These are phyloP conservation scores for Trigoniulus corallinus DNA, from an alignment of 1,140 invertebrate species.

Conservation along the genomic window DNA sequence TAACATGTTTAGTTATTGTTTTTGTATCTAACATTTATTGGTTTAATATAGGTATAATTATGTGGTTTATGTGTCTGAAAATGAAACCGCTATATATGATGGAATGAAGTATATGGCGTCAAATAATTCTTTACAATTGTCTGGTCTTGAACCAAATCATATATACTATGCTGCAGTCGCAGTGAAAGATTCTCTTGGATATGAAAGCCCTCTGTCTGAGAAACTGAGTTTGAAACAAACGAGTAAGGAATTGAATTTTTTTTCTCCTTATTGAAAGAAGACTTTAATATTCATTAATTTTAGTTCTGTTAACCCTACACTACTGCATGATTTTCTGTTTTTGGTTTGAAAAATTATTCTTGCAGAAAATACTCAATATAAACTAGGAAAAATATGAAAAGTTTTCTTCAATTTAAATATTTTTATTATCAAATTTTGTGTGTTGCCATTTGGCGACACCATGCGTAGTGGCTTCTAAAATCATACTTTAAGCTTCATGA, in stretches of 20 bases:
- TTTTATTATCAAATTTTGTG: too few relatives aligned
- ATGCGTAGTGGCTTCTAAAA: too few relatives aligned
- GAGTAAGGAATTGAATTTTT: neutral
- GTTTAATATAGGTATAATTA: slow-evolving; percentile 35
- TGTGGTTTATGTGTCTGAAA: slow-evolving; percentile 39
- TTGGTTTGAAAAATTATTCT: too few relatives aligned
- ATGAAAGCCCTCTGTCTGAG: slow-evolving; percentile 20
- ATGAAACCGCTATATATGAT: slow-evolving; percentile 34
- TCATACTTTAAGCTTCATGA: too few relatives aligned
- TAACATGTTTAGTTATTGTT: neutral
- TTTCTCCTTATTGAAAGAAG: slow-evolving; percentile 6
- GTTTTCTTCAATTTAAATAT: too few relatives aligned
- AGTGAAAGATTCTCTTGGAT: slow-evolving; percentile 41
- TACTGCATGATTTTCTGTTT: too few relatives aligned
- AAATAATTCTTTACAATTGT: neutral
- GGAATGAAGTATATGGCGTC: slow-evolving; percentile 10
- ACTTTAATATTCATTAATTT: neutral
- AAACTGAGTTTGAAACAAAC: neutral
- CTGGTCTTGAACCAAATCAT: neutral
- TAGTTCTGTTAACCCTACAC: too few relatives aligned
- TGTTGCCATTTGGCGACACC: too few relatives aligned
- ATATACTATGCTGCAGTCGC: slow-evolving; percentile 45
- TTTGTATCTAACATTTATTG: slow-evolving; percentile 7
- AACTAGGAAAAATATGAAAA: too few relatives aligned
- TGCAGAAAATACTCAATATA: too few relatives aligned